Base-by-base conservation (phyloP, 2,888 invertebrate genomes). In the Imbricaverruca yamaguchii region DNA sequence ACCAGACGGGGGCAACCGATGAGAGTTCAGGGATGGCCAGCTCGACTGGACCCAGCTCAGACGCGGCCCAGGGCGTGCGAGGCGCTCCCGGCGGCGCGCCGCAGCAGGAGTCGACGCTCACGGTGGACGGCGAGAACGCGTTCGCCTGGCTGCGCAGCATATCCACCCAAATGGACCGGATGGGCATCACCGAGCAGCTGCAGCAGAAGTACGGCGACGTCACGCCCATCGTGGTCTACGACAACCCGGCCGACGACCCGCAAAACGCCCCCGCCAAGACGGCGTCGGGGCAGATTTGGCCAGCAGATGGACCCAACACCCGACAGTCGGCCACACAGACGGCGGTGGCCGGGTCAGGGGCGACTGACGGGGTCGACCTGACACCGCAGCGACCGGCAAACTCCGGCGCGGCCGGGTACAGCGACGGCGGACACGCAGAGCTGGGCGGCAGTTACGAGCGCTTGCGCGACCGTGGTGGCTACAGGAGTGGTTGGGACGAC, bases 121-220 rank as follows among this genome's bases (percentile, higher is more conserved):
- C 12, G 18, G 65, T 65, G 18, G 74, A 21, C 21, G 21, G 55
- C 3, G 74, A 74, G 55, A 18, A 74, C 21, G 74, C 23, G 21
- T 74, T 74, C 74, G 21, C 53, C 53, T 74, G 74, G 74, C 74
- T 74, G 74, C 74, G 74, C 9, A 53, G 74, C 53, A 23, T 74
- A 10, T 74, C 74, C 2, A 55, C 21, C 1, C 74, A 74, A 55
- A 74, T 74, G 74, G 74, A 74, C 55, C 53, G 55, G 21, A 55
- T 21, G 53, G 74, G 74, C 74, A 74, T 74, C 74, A 74, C 74
- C 0, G 74, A 74, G 0, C 10, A 53, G 74, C 74, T 74, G 55
- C 53, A 55, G 55, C 10, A 53, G 53, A 74, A 74, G n/a, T 74
- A 74, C 55, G 74, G 74, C n/a, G 74, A 74, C 0, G 8, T 6